These are phyloP conservation scores for Melanotaenia nigrans DNA, from an alignment of 2,797 vertebrate genomes.

Conservation along the genomic window DNA sequence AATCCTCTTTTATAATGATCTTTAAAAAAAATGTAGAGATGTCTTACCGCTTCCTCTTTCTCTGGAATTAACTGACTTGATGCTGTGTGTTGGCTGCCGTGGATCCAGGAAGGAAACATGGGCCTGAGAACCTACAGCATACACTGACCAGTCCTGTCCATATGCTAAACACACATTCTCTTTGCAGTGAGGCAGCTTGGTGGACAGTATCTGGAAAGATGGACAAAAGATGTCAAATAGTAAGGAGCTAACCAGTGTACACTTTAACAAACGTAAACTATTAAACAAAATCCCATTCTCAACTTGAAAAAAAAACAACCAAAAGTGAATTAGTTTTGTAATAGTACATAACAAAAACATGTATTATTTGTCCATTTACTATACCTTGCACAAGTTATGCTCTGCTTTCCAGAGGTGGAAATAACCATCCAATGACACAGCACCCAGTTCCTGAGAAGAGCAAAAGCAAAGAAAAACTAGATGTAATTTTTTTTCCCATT, in stretches of 20 bases:
- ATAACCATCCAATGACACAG: conserved; percentile 96
- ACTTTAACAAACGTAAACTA: background rate
- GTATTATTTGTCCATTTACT: background rate
- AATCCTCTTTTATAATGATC: background rate
- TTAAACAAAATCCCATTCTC: background rate
- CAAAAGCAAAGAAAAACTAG: background rate
- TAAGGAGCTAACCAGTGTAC: background rate
- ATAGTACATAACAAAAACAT: background rate
- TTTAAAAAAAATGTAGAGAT: background rate
- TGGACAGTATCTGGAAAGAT: conserved; percentile 90
- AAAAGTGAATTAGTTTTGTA: background rate
- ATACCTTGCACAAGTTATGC: conserved; percentile 92
- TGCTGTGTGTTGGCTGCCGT: conserved; percentile 90
- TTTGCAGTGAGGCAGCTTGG: conserved; percentile 95
- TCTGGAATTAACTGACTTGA: conserved; percentile 94
- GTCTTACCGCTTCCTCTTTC: conserved; percentile 95
- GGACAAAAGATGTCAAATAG: background rate
- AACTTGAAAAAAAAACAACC: background rate
- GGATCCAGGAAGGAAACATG: conserved; percentile 98
- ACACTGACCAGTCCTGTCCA: conserved; percentile 96
- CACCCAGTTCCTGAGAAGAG: conserved; percentile 90
- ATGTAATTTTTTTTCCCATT: background rate
- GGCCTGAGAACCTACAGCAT: conserved; percentile 97
- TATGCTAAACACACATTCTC: conserved; percentile 98
- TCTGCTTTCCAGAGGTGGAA: conserved; percentile 99